These are phyloP conservation scores for Perccottus glenii DNA, from an alignment of 2,113 vertebrate genomes.

Conservation along the genomic window DNA sequence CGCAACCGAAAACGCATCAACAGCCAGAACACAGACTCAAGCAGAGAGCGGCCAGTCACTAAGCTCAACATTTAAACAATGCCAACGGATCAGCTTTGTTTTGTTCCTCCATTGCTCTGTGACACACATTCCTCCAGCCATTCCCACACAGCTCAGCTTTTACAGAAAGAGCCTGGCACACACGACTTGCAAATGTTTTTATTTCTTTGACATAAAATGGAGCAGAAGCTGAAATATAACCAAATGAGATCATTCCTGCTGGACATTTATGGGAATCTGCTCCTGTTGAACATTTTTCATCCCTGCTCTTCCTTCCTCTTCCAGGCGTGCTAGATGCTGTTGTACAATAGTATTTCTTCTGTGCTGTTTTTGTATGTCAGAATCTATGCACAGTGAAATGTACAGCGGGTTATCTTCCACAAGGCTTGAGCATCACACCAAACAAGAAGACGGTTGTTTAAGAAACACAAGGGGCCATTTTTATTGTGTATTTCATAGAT, in stretches of 20 bases:
- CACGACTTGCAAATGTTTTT: neutral
- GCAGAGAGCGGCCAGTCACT: slow-evolving; percentile 92
- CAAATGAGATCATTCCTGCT: slow-evolving; percentile 40
- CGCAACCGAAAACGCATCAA: slow-evolving; percentile 94
- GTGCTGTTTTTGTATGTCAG: slow-evolving; percentile 56
- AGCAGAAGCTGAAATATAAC: slow-evolving; percentile 61
- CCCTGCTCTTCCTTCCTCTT: slow-evolving; percentile 9
- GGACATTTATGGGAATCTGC: slow-evolving; percentile 9
- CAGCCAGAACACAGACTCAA: slow-evolving; percentile 86
- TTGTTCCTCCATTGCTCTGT: neutral
- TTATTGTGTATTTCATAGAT: slow-evolving; percentile 50
- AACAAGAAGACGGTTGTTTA: slow-evolving; percentile 39
- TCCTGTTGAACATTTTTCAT: slow-evolving; percentile 21
- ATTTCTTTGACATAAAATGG: slow-evolving; percentile 16
- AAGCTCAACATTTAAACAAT: slow-evolving; percentile 92
- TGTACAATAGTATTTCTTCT: slow-evolving; percentile 31
- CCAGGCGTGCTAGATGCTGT: slow-evolving; percentile 34
- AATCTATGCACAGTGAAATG: slow-evolving; percentile 57
- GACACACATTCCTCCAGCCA: slow-evolving; percentile 59
- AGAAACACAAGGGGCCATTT: slow-evolving; percentile 56
- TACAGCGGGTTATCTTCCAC: slow-evolving; percentile 39
- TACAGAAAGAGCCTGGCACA: neutral
- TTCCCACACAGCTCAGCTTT: slow-evolving; percentile 40
- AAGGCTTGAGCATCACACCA: slow-evolving; percentile 36
- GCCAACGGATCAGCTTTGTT: slow-evolving; percentile 4